Conservation (phyloP, 2,888 invertebrate species). For the Ichneumon xanthorius region DNA sequence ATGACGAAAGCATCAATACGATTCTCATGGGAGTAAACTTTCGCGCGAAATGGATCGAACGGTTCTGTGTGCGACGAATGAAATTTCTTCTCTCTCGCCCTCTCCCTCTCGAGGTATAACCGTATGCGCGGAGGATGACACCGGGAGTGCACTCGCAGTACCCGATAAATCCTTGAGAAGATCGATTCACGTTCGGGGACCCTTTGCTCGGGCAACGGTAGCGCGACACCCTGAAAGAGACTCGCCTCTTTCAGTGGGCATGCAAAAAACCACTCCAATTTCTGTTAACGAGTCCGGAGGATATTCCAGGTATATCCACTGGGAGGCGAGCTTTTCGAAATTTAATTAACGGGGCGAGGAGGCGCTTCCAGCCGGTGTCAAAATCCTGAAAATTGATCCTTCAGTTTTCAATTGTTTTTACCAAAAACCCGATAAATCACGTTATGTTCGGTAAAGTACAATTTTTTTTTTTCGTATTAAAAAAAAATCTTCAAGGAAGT, state of each 20-base stretch:
- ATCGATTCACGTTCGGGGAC: slow-evolving; percentile 40
- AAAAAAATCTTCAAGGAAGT: no score
- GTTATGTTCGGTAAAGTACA: not conserved
- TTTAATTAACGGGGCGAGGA: slow-evolving; percentile 38
- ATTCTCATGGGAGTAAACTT: slow-evolving; percentile 50
- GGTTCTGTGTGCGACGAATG: slow-evolving; percentile 3
- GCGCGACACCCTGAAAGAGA: slow-evolving; percentile 43
- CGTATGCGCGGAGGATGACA: slow-evolving; percentile 24
- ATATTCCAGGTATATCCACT: slow-evolving; percentile 34
- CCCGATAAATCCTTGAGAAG: slow-evolving; percentile 49
- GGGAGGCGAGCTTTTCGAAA: slow-evolving; percentile 31
- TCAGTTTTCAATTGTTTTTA: not conserved
- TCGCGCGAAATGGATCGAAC: slow-evolving; percentile 51
- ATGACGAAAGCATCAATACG: slow-evolving; percentile 38
- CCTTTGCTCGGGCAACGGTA: slow-evolving; percentile 21
- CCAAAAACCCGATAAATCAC: not conserved
- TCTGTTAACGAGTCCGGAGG: slow-evolving; percentile 39
- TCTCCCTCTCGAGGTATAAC: not conserved
- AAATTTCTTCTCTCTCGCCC: slow-evolving; percentile 2
- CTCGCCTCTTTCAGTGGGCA: slow-evolving; percentile 30
- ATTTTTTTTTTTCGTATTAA: no score
- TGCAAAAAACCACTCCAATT: slow-evolving; percentile 45
- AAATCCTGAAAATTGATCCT: not conserved
- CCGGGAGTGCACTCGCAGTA: slow-evolving; percentile 29
- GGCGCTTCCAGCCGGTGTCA: not conserved